These are phyloP conservation scores for Apodemus sylvaticus DNA, from an alignment of 2,113 vertebrate species.

Conservation along the genomic window DNA sequence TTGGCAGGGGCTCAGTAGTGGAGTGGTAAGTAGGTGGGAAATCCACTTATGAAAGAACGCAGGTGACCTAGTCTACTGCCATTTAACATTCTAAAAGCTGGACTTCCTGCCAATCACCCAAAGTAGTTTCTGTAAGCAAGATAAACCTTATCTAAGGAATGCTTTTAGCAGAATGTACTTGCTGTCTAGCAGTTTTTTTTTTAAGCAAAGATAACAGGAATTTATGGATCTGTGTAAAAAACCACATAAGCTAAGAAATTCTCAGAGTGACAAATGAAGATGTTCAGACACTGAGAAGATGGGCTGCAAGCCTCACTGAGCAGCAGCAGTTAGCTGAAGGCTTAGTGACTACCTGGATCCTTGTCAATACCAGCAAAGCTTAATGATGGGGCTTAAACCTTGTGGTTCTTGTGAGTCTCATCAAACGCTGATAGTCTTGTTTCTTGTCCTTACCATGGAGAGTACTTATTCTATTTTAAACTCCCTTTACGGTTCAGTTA, in stretches of 20 bases:
- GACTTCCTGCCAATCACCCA: not conserved
- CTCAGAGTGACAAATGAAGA: not conserved
- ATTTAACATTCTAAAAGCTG: not conserved
- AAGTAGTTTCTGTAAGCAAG: not conserved
- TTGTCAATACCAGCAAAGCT: not conserved
- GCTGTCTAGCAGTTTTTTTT: not conserved
- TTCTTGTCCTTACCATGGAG: not conserved
- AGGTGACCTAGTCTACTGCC: not conserved
- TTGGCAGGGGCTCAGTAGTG: not conserved
- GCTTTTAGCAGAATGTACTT: slow-evolving; percentile 35
- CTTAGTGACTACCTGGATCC: not conserved
- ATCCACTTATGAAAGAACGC: not conserved
- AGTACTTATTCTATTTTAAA: not conserved
- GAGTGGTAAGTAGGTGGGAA: not conserved
- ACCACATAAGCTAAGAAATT: not conserved
- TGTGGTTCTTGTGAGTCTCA: not conserved
- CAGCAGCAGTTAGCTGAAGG: not conserved
- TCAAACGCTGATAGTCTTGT: not conserved
- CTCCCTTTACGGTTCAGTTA: not conserved
- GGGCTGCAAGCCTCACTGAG: not conserved
- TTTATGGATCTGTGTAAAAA: not conserved
- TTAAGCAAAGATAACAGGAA: slow-evolving; percentile 28
- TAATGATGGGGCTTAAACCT: too few species aligned
- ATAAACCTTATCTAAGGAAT: slow-evolving; percentile 40
- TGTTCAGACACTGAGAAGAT: not conserved